Percentiles rank a stretch among this genome's conserved stretches.
Evolutionary conservation across 2,888 invertebrate genomes (phyloP).

Genomic region (Lydus trimaculatus): DNA sequence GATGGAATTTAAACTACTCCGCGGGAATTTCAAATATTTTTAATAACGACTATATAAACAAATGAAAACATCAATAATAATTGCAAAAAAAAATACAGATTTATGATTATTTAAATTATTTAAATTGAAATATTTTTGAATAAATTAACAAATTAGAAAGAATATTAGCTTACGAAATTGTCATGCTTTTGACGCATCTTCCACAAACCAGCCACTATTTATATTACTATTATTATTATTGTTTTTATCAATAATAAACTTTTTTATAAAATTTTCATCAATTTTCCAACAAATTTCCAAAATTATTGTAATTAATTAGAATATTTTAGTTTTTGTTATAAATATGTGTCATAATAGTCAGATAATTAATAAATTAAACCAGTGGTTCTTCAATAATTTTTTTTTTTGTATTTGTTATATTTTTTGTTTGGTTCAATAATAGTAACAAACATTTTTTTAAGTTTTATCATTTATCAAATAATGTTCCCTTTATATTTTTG

Average conservation of each 20-base stretch:
- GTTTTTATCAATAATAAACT: constrained; percentile 6
- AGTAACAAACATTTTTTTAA: not conserved
- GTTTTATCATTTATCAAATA: not conserved
- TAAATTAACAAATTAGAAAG: not conserved
- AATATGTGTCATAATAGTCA: not conserved
- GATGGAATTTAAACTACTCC: not conserved
- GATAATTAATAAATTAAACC: constrained; percentile 1
- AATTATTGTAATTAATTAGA: not conserved
- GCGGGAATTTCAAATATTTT: not conserved
- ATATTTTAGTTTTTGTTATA: not conserved
- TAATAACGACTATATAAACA: not conserved
- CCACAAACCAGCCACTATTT: not conserved
- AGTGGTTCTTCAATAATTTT: not conserved
- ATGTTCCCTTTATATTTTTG: not conserved
- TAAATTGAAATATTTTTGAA: not conserved
- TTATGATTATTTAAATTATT: not conserved
- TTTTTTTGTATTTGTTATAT: not conserved
- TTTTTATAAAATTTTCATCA: not conserved
- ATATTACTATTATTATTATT: not conserved
- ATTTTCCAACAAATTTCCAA: not conserved
- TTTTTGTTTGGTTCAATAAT: not conserved
- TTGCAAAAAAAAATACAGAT: not conserved
- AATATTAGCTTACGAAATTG: constrained; percentile 1
- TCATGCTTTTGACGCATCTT: constrained; percentile 7
- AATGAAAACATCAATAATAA: not conserved